These are phyloP conservation scores for Mycetomoellerius zeteki DNA, from an alignment of 1,140 invertebrate species.

Conservation along the genomic window DNA sequence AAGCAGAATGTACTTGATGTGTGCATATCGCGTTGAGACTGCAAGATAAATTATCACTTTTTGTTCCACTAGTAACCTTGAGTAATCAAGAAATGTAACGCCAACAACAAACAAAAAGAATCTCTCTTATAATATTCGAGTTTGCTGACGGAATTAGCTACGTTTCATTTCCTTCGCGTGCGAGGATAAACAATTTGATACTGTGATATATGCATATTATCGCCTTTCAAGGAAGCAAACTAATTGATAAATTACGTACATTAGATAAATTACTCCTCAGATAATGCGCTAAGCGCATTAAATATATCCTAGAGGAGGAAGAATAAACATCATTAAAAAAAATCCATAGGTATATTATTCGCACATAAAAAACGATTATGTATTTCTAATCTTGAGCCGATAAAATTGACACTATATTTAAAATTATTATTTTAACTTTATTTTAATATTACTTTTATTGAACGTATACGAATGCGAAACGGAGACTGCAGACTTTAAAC, in stretches of 20 bases:
- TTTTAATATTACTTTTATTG: not conserved
- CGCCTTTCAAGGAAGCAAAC: not conserved
- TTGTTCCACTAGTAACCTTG: not conserved
- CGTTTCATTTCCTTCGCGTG: not conserved
- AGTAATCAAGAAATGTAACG: not conserved
- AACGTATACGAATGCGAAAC: not conserved
- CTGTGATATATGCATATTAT: not conserved
- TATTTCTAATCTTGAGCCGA: not conserved
- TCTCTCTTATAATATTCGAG: not conserved
- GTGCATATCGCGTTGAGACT: not conserved
- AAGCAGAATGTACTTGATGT: not conserved
- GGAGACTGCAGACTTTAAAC: not conserved
- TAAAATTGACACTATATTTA: not conserved
- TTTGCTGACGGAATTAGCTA: not conserved
- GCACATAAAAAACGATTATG: not conserved
- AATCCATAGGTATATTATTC: not conserved
- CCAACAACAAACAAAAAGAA: not conserved
- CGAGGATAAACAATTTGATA: constrained; percentile 1
- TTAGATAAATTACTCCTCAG: constrained; percentile 22
- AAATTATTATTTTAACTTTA: not conserved
- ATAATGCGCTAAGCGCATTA: not conserved
- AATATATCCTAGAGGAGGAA: not conserved
- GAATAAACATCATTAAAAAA: not conserved
- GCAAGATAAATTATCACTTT: constrained; percentile 19
- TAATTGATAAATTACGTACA: not conserved